Percentiles rank a stretch among this genome's conserved stretches.
Conservation (phyloP, 2,888 invertebrate genomes). For the Microplitis manilae region DNA sequence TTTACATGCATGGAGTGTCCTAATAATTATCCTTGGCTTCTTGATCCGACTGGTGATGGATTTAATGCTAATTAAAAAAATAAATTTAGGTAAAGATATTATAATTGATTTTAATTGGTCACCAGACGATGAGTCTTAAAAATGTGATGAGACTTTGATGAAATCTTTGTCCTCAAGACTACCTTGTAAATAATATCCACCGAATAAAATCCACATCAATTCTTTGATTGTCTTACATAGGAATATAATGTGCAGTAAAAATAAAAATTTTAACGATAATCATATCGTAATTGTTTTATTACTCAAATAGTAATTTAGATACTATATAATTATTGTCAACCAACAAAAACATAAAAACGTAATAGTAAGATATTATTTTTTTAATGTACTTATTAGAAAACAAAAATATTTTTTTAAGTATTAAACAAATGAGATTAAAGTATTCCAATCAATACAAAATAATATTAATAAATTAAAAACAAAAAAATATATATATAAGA, state of each 20-base stretch:
- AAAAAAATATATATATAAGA: not conserved
- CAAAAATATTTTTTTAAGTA: not conserved
- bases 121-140: not conserved
- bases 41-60: constrained; percentile 95
- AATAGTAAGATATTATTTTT: not conserved
- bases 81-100: constrained; percentile 4
- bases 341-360: not conserved
- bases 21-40: constrained; percentile 94
- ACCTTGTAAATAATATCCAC: constrained; percentile 8
- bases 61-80: constrained; percentile 86
- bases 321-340: not conserved
- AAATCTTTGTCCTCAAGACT: not conserved
- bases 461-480: not conserved
- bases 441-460: not conserved
- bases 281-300: not conserved
- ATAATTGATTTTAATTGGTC: constrained; percentile 3
- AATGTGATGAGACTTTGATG: not conserved
- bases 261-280: not conserved
- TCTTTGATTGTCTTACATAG: not conserved
- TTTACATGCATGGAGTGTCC: constrained; percentile 98
- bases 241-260: not conserved
- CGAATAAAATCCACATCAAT: not conserved
- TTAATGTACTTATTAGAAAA: not conserved
- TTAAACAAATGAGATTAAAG: not conserved
- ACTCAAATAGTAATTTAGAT: not conserved